These are phyloP conservation scores for Puma concolor DNA, from an alignment of 2,113 vertebrate genomes.

Conservation along the genomic window DNA sequence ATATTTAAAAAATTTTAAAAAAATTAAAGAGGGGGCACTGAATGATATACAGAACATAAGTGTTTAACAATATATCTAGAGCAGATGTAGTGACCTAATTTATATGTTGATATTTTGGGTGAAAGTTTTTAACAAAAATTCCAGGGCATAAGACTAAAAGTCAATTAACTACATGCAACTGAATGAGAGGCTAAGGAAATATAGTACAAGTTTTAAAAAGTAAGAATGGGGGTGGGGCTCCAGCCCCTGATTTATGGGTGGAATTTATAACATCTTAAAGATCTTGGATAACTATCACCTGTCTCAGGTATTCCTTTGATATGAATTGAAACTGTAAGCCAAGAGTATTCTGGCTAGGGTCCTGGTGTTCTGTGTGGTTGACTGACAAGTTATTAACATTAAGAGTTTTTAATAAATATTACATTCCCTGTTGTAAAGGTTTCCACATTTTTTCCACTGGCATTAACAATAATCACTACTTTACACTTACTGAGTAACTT, in stretches of 20 bases:
- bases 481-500: not conserved
- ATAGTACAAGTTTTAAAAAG: not conserved
- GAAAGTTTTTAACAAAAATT: not conserved
- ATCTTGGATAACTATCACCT: not conserved
- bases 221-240: not conserved
- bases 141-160: not conserved
- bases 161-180: not conserved
- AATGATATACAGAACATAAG: not conserved
- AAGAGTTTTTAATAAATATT: conserved; percentile 38
- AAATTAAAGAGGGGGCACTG: not conserved
- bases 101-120: not conserved
- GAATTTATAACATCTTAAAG: not conserved
- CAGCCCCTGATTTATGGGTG: not conserved
- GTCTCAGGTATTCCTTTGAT: not conserved
- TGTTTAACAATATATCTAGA: not conserved
- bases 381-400: not conserved
- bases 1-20: no score
- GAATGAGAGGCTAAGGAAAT: not conserved
- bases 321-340: not conserved
- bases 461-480: not conserved
- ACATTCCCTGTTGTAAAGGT: not conserved
- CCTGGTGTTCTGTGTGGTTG: not conserved
- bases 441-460: conserved; percentile 3
- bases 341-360: not conserved
- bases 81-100: not conserved